These are phyloP conservation scores for Zelostemma sp. DNA, from an alignment of 1,140 invertebrate genomes.

Conservation along the genomic window DNA sequence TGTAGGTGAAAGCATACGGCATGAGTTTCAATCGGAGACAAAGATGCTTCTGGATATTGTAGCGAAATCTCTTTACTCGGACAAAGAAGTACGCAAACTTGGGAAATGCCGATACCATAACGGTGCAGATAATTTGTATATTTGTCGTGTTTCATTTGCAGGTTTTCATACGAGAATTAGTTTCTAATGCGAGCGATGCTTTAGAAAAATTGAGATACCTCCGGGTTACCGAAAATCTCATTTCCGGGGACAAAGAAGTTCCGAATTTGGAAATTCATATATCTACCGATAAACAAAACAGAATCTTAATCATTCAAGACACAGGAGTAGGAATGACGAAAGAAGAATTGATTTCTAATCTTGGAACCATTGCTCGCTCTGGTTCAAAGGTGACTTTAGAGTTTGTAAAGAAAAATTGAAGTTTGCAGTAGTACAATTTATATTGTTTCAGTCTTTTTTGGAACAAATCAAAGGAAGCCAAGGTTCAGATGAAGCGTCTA, in stretches of 20 bases:
- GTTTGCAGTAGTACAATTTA: neutral
- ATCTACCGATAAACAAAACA: conserved; percentile 87
- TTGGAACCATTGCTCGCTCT: conserved; percentile 95
- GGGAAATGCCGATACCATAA: neutral
- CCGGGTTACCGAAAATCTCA: conserved; percentile 73
- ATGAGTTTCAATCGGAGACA: conserved; percentile 97
- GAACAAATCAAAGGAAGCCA: conserved; percentile 84
- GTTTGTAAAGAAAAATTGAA: neutral
- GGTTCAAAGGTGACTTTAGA: conserved; percentile 85
- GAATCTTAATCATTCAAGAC: conserved; percentile 91
- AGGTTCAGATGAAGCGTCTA: conserved; percentile 74
- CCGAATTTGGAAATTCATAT: conserved; percentile 89
- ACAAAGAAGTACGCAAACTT: conserved; percentile 85
- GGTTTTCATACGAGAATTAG: conserved; percentile 95
- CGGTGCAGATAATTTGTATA: no score
- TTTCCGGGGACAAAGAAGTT: conserved; percentile 67
- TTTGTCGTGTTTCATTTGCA: conserved; percentile 61
- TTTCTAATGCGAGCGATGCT: conserved; percentile 98
- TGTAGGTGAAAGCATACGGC: conserved; percentile 71
- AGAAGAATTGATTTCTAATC: conserved; percentile 90
- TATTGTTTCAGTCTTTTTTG: conserved; percentile 77
- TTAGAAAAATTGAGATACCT: conserved; percentile 91
- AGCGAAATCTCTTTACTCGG: conserved; percentile 96
- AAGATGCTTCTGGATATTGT: conserved; percentile 96
- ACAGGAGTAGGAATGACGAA: conserved; percentile 95